Conservation (phyloP, 2,888 invertebrate genomes). For the Chrysomela aeneicollis region DNA sequence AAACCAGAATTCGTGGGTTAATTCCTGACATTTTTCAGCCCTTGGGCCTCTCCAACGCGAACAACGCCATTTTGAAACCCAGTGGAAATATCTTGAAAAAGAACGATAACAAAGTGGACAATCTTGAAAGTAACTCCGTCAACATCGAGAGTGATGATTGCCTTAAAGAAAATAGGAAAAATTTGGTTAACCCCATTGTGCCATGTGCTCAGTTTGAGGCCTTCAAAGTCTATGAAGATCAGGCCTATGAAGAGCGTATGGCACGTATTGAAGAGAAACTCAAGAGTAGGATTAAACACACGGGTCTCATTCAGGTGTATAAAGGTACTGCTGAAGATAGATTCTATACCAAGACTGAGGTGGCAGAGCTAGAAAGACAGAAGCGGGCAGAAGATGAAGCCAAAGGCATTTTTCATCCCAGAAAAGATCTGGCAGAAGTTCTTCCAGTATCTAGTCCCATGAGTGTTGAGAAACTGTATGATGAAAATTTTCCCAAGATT, state of each 20-base stretch:
- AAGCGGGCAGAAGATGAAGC: conserved; percentile 42
- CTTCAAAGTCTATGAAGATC: conserved; percentile 79
- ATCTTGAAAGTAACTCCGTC: not conserved
- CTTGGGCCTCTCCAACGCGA: conserved; percentile 34
- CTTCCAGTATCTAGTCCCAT: conserved; percentile 64
- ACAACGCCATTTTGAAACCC: conserved; percentile 24
- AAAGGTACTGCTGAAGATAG: conserved; percentile 51
- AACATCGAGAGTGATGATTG: conserved; percentile 28
- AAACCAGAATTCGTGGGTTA: not conserved
- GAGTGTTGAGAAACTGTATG: conserved; percentile 67
- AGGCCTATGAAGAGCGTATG: conserved; percentile 52
- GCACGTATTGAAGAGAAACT: conserved; percentile 41
- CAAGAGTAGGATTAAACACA: conserved; percentile 41
- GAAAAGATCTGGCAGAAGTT: conserved; percentile 19
- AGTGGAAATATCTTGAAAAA: conserved; percentile 16
- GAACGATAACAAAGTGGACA: conserved; percentile 20
- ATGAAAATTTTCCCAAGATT: conserved; percentile 52
- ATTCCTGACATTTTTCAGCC: conserved; percentile 39
- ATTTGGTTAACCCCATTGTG: conserved; percentile 55
- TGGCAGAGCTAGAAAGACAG: conserved; percentile 44
- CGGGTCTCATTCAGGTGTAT: conserved; percentile 38
- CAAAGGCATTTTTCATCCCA: conserved; percentile 24
- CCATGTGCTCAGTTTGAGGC: conserved; percentile 79
- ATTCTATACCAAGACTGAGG: conserved; percentile 52
- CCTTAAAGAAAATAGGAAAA: conserved; percentile 43